Evolutionary conservation across 2,797 vertebrate genomes (phyloP).

Genomic region (Bradypodion ventrale): DNA sequence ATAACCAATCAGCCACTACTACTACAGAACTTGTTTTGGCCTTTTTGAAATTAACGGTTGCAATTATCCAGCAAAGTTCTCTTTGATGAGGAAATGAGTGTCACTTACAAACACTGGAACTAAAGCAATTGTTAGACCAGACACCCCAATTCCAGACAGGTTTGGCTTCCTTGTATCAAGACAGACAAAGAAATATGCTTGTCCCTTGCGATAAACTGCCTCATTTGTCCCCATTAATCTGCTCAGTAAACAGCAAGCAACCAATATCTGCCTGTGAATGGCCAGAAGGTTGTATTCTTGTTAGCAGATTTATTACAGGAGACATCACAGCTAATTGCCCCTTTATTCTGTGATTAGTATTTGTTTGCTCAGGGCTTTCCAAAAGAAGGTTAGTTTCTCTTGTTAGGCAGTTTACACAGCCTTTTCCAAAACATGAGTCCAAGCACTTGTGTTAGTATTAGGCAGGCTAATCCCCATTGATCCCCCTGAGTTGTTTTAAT

Average conservation of each 20-base stretch:
- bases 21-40: neutral
- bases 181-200: conserved; percentile 38
- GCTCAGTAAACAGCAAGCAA: conserved; percentile 71
- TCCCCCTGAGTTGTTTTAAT: conserved; percentile 8
- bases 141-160: conserved; percentile 19
- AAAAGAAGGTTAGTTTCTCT: conserved; percentile 45
- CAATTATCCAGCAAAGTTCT: conserved; percentile 13
- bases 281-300: conserved; percentile 71
- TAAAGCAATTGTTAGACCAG: conserved; percentile 22
- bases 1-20: too few relatives aligned
- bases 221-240: conserved; percentile 69
- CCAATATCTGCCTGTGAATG: conserved; percentile 10
- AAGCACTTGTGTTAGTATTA: conserved; percentile 4
- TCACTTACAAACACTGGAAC: neutral
- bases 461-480: conserved; percentile 26
- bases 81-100: conserved; percentile 5
- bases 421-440: conserved; percentile 34
- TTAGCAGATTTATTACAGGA: conserved; percentile 80
- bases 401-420: conserved; percentile 35
- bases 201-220: conserved; percentile 28
- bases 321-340: conserved; percentile 85
- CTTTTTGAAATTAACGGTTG: neutral
- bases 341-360: conserved; percentile 90
- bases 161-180: conserved; percentile 33
- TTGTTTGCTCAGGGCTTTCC: conserved; percentile 85